phyloP scores from a whole-genome alignment of 53 echinoderm and acorn worm species.

The Echinarachnius parma region DNA sequence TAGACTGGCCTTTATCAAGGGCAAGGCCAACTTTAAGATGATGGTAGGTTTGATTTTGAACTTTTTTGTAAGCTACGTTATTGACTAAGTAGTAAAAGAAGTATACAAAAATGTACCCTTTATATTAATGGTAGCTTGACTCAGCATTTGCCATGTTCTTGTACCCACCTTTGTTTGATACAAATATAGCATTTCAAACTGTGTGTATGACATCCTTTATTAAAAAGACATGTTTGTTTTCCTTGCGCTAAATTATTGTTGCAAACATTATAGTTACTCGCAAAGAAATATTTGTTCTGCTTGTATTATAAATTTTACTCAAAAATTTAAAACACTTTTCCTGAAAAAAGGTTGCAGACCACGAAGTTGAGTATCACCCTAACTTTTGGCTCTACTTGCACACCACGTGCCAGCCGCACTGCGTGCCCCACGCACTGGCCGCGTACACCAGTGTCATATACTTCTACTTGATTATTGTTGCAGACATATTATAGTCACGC shows the following conservation, averaged over 20 bases:
- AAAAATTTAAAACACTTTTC: background rate
- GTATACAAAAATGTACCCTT: no score
- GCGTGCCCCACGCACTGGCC: conserved; percentile 71
- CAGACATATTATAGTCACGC: no score
- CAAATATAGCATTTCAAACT: no score
- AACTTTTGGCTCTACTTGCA: conserved; percentile 77
- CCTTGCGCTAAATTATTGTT: background rate
- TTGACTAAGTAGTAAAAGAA: no score
- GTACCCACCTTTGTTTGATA: no score
- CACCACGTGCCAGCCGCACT: conserved; percentile 75
- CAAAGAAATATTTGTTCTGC: no score
- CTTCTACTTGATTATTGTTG: conserved; percentile 98
- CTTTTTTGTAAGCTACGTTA: no score
- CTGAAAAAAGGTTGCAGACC: conserved; percentile 69
- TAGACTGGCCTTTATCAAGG: conserved; percentile 78
- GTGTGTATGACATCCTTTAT: no score
- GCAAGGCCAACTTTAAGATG: conserved; percentile 88
- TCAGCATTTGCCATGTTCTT: no score
- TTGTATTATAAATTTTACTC: no score
- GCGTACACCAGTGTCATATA: conserved; percentile 82
- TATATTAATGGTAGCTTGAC: no score
- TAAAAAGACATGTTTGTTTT: background rate
- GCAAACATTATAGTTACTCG: no score
- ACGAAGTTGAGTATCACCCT: conserved; percentile 90
- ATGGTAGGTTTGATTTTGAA: conserved; percentile 89